Evolutionary conservation across 37 sponge, comb jelly and placozoan species (phyloP), one percentile per base, ranked within the genome.

Genomic region (Bolinopsis microptera): DNA sequence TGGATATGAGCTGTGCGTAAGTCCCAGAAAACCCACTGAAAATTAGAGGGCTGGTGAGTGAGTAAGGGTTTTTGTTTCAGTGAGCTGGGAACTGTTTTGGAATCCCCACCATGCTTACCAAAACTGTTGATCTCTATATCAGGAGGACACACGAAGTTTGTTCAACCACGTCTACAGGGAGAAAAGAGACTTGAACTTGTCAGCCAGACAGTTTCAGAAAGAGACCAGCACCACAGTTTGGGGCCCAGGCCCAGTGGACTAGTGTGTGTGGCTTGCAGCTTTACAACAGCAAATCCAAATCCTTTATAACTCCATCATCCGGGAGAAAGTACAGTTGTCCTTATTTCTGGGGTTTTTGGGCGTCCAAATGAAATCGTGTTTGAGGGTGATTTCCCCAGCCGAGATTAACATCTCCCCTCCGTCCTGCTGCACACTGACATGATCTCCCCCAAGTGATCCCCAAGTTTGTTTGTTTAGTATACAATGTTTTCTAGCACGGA

Each of bases 1-100:
- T 39, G 8, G 90, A 39, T 1, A 86, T 86, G 30, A 86, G 90
- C 61, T 86, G 90, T 28, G 90, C 90, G 61, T 86, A 86, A n/a
- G 90, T 86, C 90, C 61, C n/a, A n/a, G n/a, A 86, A 48, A n/a
- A 86, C 61, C 90, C 90, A 86, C 31, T 86, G 90, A 34, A 86
- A 86, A 0, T n/a, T n/a, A n/a, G 39, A 23, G 61, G 90, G 32
- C 39, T 86, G 90, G 8, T 86, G 90, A 9, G 90, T n/a, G n/a
- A n/a, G 8, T 5, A 86, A 25, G 26, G 39, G 90, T 24, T 28
- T 38, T 34, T 86, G 90, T 34, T 86, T 48, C n/a, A n/a, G 5
- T 40, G 61, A 23, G 39, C 3, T 36, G 9, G 34, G 48, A 41
- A 86, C 31, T 86, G 90, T 39, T 41, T 86, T 13, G 32, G 26